These are phyloP conservation scores for Orientallactaga sibirica DNA, from an alignment of 2,797 vertebrate genomes.

Conservation along the genomic window DNA sequence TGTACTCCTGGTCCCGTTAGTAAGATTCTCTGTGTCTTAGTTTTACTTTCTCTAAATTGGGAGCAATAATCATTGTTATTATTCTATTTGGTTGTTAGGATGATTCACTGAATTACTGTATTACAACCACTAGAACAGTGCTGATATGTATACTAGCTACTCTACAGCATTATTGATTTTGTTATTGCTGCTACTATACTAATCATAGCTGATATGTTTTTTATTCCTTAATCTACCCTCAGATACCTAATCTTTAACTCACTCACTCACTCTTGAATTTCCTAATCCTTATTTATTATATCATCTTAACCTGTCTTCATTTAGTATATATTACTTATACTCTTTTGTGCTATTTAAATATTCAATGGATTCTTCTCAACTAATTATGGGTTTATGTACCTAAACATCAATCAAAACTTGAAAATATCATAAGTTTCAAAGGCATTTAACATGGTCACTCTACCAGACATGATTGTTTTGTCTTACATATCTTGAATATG, in stretches of 20 bases:
- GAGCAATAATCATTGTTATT: background rate
- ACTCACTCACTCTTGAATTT: background rate
- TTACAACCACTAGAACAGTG: background rate
- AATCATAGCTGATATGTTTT: background rate
- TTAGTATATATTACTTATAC: background rate
- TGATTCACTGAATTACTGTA: background rate
- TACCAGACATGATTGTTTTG: background rate
- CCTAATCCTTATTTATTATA: background rate
- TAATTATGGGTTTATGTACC: background rate
- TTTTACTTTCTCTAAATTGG: background rate
- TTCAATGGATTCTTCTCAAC: background rate
- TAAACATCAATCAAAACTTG: background rate
- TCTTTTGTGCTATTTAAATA: background rate
- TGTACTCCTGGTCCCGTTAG: background rate
- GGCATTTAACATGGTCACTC: background rate
- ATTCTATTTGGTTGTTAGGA: background rate
- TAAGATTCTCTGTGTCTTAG: background rate
- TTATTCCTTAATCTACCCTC: background rate
- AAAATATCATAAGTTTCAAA: background rate
- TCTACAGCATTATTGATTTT: background rate
- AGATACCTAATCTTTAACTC: background rate
- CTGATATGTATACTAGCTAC: background rate
- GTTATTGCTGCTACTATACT: background rate
- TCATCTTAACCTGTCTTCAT: background rate
- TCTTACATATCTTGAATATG: no score